These are phyloP conservation scores for Haliclona indistincta DNA, from an alignment of 37 sponge, comb jelly and placozoan genomes.

Conservation along the genomic window DNA sequence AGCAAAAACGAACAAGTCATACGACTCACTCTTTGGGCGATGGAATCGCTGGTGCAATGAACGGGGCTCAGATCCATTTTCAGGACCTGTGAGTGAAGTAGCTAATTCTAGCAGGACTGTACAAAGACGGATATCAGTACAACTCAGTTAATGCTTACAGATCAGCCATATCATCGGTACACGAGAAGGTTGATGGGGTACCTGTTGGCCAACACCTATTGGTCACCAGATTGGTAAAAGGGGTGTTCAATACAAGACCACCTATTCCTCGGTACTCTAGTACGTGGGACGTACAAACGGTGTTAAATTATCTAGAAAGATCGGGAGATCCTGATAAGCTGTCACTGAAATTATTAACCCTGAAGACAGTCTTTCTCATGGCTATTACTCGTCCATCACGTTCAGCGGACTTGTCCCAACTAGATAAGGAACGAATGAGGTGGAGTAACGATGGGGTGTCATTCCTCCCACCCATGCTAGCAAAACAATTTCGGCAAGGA, in stretches of 20 bases:
- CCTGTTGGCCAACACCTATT: constrained; percentile 24
- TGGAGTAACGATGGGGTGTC: neutral
- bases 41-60: constrained; percentile 37
- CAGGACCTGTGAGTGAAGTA: constrained; percentile 18
- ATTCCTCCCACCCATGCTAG: no score
- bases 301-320: neutral
- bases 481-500: constrained; percentile 14
- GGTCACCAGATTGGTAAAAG: neutral
- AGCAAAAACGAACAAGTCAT: constrained; percentile 23
- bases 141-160: neutral
- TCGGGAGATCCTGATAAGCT: constrained; percentile 5
- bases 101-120: constrained; percentile 21
- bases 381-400: constrained; percentile 28
- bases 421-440: neutral
- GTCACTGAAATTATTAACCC: constrained; percentile 13
- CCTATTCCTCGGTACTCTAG: neutral
- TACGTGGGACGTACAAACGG: constrained; percentile 26
- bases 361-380: constrained; percentile 34
- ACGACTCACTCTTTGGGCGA: constrained; percentile 24
- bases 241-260: neutral
- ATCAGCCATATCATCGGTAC: constrained; percentile 41
- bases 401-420: constrained; percentile 30
- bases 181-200: constrained; percentile 24
- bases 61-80: constrained; percentile 20
- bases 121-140: constrained; percentile 27